Conservation (phyloP, 2,797 vertebrate species). For the Chaetodon trifasciatus region DNA sequence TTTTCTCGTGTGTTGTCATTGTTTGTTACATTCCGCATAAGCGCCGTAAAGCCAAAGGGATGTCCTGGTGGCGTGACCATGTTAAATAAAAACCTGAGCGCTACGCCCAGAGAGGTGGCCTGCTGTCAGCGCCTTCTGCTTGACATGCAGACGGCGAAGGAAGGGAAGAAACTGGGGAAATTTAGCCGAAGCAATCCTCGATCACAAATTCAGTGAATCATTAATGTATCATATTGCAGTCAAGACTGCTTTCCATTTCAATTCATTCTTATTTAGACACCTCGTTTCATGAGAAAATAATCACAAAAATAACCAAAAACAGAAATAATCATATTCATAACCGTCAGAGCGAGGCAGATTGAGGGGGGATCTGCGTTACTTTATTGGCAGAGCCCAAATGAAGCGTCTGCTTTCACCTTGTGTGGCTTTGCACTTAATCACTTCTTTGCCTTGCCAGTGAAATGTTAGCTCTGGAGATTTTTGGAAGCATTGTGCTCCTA, state of each 20-base stretch:
- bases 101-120: slow-evolving; percentile 40
- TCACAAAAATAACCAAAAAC: slow-evolving; percentile 46
- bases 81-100: slow-evolving; percentile 70
- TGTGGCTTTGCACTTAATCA: slow-evolving; percentile 58
- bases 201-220: slow-evolving; percentile 72
- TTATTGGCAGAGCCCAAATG: slow-evolving; percentile 11
- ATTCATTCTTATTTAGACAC: slow-evolving; percentile 66
- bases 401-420: slow-evolving; percentile 21
- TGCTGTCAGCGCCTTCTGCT: slow-evolving; percentile 53
- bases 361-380: slow-evolving; percentile 12
- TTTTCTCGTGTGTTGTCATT: slow-evolving; percentile 55
- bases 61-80: slow-evolving; percentile 47
- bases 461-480: not conserved
- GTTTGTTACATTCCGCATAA: slow-evolving; percentile 45
- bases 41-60: slow-evolving; percentile 53
- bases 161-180: slow-evolving; percentile 74
- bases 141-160: slow-evolving; percentile 63
- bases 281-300: slow-evolving; percentile 66
- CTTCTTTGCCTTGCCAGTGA: slow-evolving; percentile 19
- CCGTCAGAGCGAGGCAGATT: slow-evolving; percentile 6
- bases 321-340: slow-evolving; percentile 66
- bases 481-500: not conserved
- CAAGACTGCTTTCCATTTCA: slow-evolving; percentile 71
- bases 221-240: slow-evolving; percentile 73
- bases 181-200: slow-evolving; percentile 57